Evolutionary conservation across 2,113 vertebrate genomes (phyloP).

Genomic region (Forbesichthys papilliferus): DNA sequence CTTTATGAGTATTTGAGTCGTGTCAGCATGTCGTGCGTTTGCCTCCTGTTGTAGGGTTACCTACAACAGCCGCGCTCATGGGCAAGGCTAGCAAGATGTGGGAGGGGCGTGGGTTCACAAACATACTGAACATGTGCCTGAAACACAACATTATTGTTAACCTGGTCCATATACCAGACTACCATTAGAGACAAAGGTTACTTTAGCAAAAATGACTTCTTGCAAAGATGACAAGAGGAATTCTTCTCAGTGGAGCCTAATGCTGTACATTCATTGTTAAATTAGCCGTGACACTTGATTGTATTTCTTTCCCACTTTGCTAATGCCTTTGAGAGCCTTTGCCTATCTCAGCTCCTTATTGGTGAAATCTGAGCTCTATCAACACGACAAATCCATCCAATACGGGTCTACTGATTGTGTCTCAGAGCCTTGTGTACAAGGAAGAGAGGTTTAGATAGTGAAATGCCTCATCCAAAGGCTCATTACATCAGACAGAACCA

Average conservation of each 20-base stretch:
- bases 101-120: too few species aligned
- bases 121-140: too few species aligned
- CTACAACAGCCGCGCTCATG: too few species aligned
- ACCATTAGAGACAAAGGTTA: background rate
- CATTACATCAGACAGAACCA: slow-evolving; percentile 43
- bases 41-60: too few species aligned
- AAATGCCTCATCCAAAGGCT: slow-evolving; percentile 26
- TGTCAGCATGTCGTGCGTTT: too few species aligned
- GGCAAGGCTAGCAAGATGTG: too few species aligned
- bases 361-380: slow-evolving; percentile 76
- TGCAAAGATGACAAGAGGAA: slow-evolving; percentile 27
- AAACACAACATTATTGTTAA: background rate
- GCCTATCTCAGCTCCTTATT: slow-evolving; percentile 59
- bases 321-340: slow-evolving; percentile 44
- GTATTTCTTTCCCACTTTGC: slow-evolving; percentile 69
- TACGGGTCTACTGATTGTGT: slow-evolving; percentile 69
- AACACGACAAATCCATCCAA: slow-evolving; percentile 53
- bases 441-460: slow-evolving; percentile 23
- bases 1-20: too few species aligned
- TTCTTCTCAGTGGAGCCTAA: slow-evolving; percentile 40
- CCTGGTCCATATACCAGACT: slow-evolving; percentile 10
- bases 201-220: slow-evolving; percentile 29
- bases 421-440: slow-evolving; percentile 55
- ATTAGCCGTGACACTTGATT: slow-evolving; percentile 69
- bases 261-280: slow-evolving; percentile 53